Percentiles rank a stretch among this genome's conserved stretches.
Conservation (phyloP, 2,888 invertebrate genomes). For the Drosophila multiciliata region DNA sequence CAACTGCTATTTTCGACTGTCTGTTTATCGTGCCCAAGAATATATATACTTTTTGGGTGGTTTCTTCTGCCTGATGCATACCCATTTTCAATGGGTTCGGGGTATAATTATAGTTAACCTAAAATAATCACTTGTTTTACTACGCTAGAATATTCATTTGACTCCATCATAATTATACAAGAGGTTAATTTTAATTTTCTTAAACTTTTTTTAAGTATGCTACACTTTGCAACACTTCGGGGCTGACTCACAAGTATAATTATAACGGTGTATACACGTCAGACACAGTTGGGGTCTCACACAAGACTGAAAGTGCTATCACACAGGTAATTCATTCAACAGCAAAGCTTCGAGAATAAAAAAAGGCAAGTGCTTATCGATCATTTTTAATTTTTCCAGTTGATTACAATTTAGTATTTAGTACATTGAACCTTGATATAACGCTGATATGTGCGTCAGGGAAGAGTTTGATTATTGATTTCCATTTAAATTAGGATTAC, state of each 20-base stretch:
- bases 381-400: slow-evolving; percentile 16
- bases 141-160: background rate
- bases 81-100: too few relatives aligned
- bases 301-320: slow-evolving; percentile 20
- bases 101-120: background rate
- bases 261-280: slow-evolving; percentile 9
- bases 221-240: background rate
- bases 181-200: background rate
- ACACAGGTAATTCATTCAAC: slow-evolving; percentile 10
- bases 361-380: slow-evolving; percentile 35
- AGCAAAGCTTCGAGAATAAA: slow-evolving; percentile 4
- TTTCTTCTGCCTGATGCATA: too few relatives aligned
- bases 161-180: background rate
- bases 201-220: background rate
- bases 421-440: slow-evolving; percentile 57
- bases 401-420: slow-evolving; percentile 12
- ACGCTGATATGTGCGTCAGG: slow-evolving; percentile 9
- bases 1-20: too few relatives aligned
- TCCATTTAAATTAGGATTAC: background rate
- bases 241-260: background rate
- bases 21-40: too few relatives aligned
- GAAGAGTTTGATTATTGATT: slow-evolving; percentile 16
- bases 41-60: too few relatives aligned
- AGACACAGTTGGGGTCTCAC: background rate
- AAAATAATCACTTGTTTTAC: background rate